Percentiles rank a stretch among this genome's conserved stretches.
These are phyloP conservation scores for Zaprionus capensis DNA, from an alignment of 1,140 invertebrate species.

Conservation along the genomic window DNA sequence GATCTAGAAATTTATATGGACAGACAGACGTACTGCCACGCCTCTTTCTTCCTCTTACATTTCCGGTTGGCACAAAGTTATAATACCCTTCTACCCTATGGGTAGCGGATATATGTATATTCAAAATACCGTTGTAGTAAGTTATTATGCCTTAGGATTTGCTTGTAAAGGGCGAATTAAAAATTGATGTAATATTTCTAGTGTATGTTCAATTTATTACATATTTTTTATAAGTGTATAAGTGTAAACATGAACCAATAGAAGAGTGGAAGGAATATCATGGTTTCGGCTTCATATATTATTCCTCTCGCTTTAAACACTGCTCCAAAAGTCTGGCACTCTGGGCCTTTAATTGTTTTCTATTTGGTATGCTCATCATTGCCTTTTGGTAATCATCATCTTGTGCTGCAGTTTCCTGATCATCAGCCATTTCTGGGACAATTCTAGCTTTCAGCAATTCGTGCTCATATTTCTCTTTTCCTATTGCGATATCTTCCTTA, in stretches of 20 bases:
- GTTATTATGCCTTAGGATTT: no score
- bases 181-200: neutral
- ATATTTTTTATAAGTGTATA: neutral
- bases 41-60: no score
- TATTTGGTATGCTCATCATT: slow-evolving; percentile 67
- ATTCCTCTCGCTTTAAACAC: neutral
- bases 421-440: slow-evolving; percentile 27
- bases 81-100: no score
- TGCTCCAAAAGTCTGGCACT: slow-evolving; percentile 69
- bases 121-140: no score
- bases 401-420: slow-evolving; percentile 6
- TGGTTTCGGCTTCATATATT: neutral
- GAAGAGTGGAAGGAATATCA: neutral
- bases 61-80: no score
- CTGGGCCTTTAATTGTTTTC: slow-evolving; percentile 74
- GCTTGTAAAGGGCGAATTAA: neutral
- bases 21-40: no score
- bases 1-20: no score
- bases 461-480: slow-evolving; percentile 42
- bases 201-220: neutral
- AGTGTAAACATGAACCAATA: neutral
- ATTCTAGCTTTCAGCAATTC: slow-evolving; percentile 50
- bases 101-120: no score
- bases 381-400: slow-evolving; percentile 69
- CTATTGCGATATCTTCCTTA: slow-evolving; percentile 23